Evolutionary conservation across 2,888 invertebrate genomes (phyloP).

Genomic region (Athalia rosae): DNA sequence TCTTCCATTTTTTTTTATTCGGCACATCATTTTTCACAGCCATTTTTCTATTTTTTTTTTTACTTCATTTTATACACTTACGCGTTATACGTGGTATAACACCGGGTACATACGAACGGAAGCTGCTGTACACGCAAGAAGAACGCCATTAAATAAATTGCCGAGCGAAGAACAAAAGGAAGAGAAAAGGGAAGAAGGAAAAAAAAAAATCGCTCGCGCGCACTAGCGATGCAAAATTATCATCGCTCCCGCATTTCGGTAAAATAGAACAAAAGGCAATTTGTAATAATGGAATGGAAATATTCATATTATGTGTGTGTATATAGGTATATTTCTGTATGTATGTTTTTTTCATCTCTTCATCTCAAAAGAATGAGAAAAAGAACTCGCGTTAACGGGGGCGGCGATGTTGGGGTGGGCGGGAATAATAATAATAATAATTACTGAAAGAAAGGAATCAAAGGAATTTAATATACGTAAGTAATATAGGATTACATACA

Average conservation of each 20-base stretch:
- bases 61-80: too few relatives aligned
- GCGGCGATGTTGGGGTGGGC: background rate
- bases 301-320: constrained; percentile 6
- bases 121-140: too few relatives aligned
- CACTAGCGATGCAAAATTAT: constrained; percentile 21
- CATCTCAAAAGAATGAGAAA: background rate
- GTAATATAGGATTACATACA: too few relatives aligned
- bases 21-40: too few relatives aligned
- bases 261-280: constrained; percentile 30
- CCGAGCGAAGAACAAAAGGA: too few relatives aligned
- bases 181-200: background rate
- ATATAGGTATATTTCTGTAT: too few relatives aligned
- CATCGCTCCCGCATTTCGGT: background rate
- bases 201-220: constrained; percentile 16
- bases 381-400: background rate
- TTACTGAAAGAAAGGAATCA: constrained; percentile 58
- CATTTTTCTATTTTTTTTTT: too few relatives aligned
- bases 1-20: too few relatives aligned
- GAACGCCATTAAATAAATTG: too few relatives aligned
- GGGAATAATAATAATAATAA: background rate
- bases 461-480: too few relatives aligned
- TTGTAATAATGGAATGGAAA: constrained; percentile 38
- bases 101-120: too few relatives aligned
- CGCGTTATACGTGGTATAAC: too few relatives aligned
- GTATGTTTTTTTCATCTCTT: background rate